phyloP scores from a whole-genome alignment of 2,797 vertebrate species.

The Sphenopsis melanotis region DNA sequence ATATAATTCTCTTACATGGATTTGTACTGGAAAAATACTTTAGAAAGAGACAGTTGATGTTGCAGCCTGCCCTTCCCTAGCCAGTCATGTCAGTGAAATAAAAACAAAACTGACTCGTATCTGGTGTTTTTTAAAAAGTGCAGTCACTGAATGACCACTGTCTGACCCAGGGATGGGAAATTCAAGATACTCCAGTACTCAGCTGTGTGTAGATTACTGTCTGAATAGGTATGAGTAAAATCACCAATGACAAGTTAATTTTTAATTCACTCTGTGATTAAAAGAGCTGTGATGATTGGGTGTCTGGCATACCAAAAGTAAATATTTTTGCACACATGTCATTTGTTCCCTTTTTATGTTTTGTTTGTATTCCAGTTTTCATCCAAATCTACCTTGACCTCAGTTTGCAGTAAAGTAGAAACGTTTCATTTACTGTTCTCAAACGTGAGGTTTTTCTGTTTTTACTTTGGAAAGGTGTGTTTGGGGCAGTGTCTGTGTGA shows the following conservation, averaged over 20 bases:
- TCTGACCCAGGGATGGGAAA: background rate
- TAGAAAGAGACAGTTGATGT: background rate
- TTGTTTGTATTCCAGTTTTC: background rate
- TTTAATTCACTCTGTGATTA: background rate
- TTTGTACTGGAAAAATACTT: background rate
- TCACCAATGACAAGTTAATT: background rate
- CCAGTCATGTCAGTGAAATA: background rate
- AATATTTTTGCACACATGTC: background rate
- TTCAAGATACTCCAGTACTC: background rate
- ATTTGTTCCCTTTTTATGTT: background rate
- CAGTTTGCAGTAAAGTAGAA: background rate
- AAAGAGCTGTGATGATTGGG: background rate
- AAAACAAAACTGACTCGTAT: background rate
- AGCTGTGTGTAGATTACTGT: background rate
- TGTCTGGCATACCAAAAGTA: background rate
- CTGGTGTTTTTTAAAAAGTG: background rate
- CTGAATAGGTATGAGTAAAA: background rate
- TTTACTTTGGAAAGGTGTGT: accelerated
- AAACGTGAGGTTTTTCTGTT: background rate
- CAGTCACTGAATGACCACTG: background rate
- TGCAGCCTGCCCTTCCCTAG: background rate
- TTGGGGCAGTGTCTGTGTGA: accelerated
- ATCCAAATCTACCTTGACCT: background rate
- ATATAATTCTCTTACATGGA: background rate
- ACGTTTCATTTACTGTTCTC: background rate